Evolutionary conservation across 1,140 invertebrate genomes (phyloP), one percentile per base, ranked within the genome.

Genomic region (Caenorhabditis tropicalis): DNA sequence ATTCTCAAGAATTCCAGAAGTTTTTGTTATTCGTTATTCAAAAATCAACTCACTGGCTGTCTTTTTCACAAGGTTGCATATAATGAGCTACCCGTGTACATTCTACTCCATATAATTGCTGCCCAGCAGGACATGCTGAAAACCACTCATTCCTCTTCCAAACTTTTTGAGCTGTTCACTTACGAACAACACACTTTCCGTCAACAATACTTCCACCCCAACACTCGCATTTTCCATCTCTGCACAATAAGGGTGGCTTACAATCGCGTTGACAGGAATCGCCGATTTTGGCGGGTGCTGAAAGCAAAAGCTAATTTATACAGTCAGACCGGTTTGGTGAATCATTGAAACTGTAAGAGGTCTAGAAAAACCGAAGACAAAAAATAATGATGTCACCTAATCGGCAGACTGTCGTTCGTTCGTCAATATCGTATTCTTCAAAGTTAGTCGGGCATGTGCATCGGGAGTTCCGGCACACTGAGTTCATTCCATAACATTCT

Each of bases 371-470:
- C 29, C 24, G 15, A 56, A 9, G 46, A 19, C 16, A 51, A 49
- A 58, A 49, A 2, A 70, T 81, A 51, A 49, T 49, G 65, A 19
- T 43, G 12, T 82, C 81, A 90, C 90, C 90, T 74, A 91, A 79
- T 82, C 90, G 81, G 82, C 90, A 91, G 36, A 91, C 85, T 39
- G 84, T 90, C 56, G 84, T 87, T 43, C 74, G 70, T 12, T 88
- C 87, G 48, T 91, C 89, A 29, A 91, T 83, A 80, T 91, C 89
- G 53, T 80, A 91, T 82, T 91, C 90, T 83, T 91, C 90, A 83
- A 91, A 91, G 82, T 91, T 91, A 10, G 90, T 91, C 6, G 90
- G 90, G 74, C 90, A 91, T n/a, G 90, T 86, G 80, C 90, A 91
- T 49, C 90, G 70, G 3, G 87, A 84, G 49, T 91, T 89, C 12